phyloP scores from a whole-genome alignment of 2,113 vertebrate genomes.

The Arenaria interpres region DNA sequence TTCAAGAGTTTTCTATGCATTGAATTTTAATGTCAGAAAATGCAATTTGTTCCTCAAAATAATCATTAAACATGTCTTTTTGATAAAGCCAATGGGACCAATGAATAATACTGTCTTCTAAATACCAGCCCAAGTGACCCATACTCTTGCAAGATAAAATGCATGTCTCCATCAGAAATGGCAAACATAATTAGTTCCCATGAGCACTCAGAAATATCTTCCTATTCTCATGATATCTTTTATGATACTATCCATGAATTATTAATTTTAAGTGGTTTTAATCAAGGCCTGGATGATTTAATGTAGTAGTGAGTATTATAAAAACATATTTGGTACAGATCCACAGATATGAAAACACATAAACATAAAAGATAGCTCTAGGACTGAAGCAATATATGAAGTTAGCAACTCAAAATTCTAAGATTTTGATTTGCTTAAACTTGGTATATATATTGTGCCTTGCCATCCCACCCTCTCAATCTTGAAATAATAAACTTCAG shows the following conservation, averaged over 20 bases:
- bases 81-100: neutral
- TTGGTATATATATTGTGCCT: neutral
- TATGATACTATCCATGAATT: neutral
- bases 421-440: neutral
- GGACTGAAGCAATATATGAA: neutral
- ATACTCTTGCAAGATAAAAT: neutral
- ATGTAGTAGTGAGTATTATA: neutral
- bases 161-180: neutral
- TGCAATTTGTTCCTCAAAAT: constrained; percentile 16
- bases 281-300: neutral
- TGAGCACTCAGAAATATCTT: neutral
- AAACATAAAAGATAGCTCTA: neutral
- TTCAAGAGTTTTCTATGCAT: neutral
- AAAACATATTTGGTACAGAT: neutral
- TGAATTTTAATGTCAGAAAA: neutral
- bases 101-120: neutral
- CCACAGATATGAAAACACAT: neutral
- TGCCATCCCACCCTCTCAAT: neutral
- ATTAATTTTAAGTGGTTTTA: neutral
- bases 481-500: neutral
- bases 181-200: neutral
- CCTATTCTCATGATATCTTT: neutral
- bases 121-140: neutral
- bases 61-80: neutral
- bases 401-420: neutral